Conservation (phyloP, 2,888 invertebrate species). For the Drosophila anomalata region DNA sequence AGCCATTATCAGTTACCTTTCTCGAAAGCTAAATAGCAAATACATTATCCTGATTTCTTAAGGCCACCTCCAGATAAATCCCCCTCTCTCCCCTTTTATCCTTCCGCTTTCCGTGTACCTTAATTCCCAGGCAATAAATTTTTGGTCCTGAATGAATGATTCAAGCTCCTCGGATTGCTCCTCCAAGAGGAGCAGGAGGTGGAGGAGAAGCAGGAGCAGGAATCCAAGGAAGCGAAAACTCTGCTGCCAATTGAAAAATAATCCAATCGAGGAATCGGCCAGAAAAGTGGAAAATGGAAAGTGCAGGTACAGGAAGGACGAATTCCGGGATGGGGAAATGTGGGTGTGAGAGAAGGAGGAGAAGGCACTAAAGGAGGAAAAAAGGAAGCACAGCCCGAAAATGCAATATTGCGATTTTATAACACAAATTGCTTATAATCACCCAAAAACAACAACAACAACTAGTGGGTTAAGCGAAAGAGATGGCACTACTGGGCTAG, state of each 20-base stretch:
- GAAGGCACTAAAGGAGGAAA: not conserved
- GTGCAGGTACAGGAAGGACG: slow-evolving; percentile 8
- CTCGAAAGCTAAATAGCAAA: not conserved
- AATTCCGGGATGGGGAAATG: not conserved
- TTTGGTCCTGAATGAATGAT: slow-evolving; percentile 16
- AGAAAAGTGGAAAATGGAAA: slow-evolving; percentile 51
- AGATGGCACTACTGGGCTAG: not conserved
- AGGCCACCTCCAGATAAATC: not conserved
- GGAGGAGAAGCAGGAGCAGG: not conserved
- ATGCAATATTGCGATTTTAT: slow-evolving; percentile 77
- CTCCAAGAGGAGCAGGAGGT: no score
- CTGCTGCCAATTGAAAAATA: slow-evolving; percentile 73
- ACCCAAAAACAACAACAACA: slow-evolving; percentile 35
- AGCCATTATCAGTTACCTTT: not conserved
- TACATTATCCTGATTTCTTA: not conserved
- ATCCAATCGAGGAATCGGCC: slow-evolving; percentile 62
- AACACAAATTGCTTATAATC: slow-evolving; percentile 76
- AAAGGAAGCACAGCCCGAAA: slow-evolving; percentile 48
- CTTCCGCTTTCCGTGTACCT: not conserved
- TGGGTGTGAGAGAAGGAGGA: no score
- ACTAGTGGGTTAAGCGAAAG: not conserved
- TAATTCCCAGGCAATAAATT: slow-evolving; percentile 3
- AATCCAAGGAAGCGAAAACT: slow-evolving; percentile 65
- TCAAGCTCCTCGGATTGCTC: no score
- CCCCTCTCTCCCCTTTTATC: not conserved